Evolutionary conservation across 2,888 invertebrate genomes (phyloP).

Genomic region (Ochropleura leucogaster): DNA sequence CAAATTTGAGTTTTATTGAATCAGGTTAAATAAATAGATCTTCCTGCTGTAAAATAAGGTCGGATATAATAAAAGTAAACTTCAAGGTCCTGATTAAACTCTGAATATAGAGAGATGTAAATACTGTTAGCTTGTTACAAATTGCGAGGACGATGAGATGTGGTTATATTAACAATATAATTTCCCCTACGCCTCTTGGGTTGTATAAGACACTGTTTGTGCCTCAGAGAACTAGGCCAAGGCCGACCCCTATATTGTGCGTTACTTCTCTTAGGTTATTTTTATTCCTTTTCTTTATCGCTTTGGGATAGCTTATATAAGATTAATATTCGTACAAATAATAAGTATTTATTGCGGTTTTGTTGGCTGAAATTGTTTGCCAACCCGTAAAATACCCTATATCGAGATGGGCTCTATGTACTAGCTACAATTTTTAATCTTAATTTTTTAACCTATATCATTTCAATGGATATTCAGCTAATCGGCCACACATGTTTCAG

Average conservation of each 20-base stretch:
- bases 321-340: constrained; percentile 56
- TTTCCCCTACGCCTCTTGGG: constrained; percentile 46
- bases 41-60: neutral
- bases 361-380: constrained; percentile 15
- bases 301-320: constrained; percentile 51
- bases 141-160: constrained; percentile 39
- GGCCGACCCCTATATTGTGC: constrained; percentile 37
- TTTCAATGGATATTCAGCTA: constrained; percentile 13
- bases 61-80: constrained; percentile 10
- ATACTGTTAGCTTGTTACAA: constrained; percentile 33
- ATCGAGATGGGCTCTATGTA: neutral
- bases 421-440: neutral
- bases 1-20: neutral
- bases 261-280: constrained; percentile 57
- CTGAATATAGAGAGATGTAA: constrained; percentile 20
- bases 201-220: constrained; percentile 63
- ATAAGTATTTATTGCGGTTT: constrained; percentile 47
- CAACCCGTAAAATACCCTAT: constrained; percentile 3
- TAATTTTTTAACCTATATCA: neutral
- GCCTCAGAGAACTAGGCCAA: constrained; percentile 57
- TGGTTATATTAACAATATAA: constrained; percentile 59
- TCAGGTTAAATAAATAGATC: neutral
- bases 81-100: constrained; percentile 22
- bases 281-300: constrained; percentile 66
- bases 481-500: constrained; percentile 10